Conservation (phyloP, 2,888 invertebrate genomes). For the Ypsolopha sequella region DNA sequence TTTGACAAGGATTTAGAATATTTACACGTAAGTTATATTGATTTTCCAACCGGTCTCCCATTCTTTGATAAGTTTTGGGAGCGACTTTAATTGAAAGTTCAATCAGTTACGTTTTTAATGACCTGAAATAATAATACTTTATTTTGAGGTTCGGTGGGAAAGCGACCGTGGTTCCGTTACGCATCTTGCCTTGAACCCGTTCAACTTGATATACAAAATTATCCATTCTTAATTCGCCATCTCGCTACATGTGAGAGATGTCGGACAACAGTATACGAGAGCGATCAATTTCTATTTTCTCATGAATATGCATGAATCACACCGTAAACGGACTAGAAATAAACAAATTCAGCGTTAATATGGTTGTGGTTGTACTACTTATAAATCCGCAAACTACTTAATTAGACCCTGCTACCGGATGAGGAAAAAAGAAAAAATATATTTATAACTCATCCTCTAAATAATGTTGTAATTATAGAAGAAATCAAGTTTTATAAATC, state of each 20-base stretch:
- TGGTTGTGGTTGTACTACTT: too few relatives aligned
- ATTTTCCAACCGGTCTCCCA: constrained; percentile 19
- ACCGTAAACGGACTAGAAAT: not conserved
- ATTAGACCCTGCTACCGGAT: too few relatives aligned
- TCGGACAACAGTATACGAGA: constrained; percentile 2
- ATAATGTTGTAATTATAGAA: too few relatives aligned
- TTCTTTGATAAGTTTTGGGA: not conserved
- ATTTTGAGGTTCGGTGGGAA: constrained; percentile 25
- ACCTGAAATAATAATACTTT: not conserved
- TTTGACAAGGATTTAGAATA: constrained; percentile 24
- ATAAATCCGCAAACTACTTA: too few relatives aligned
- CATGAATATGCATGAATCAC: constrained; percentile 12
- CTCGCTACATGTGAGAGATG: constrained; percentile 1
- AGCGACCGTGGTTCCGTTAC: constrained; percentile 48
- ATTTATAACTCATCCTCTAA: too few relatives aligned
- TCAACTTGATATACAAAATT: constrained; percentile 23
- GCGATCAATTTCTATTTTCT: constrained; percentile 11
- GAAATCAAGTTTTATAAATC: too few relatives aligned
- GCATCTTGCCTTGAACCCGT: constrained; percentile 49
- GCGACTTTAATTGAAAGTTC: not conserved
- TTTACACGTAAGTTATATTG: constrained; percentile 31
- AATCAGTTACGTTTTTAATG: not conserved
- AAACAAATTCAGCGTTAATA: not conserved
- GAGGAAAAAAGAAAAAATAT: too few relatives aligned
- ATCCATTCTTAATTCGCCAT: constrained; percentile 9